Conservation (phyloP, 92 coral and sea anemone genomes). For the Montipora capitata region DNA sequence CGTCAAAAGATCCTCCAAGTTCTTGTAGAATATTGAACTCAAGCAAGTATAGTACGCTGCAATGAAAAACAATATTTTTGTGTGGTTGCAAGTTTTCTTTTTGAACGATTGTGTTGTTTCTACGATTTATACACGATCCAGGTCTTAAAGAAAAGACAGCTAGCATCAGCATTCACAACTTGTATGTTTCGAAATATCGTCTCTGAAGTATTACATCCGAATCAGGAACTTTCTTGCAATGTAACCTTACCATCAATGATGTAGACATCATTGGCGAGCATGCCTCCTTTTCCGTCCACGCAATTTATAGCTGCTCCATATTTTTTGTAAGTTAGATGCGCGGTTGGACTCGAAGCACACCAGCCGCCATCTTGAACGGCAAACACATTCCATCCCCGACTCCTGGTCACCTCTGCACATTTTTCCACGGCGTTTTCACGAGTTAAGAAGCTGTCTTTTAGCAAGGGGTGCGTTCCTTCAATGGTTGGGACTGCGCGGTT, state of each 20-base stretch:
- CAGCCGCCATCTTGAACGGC: slow-evolving; percentile 96
- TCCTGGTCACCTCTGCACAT: slow-evolving; percentile 87
- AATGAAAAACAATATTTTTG: background rate
- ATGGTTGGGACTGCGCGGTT: slow-evolving; percentile 86
- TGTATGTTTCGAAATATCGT: too few relatives aligned
- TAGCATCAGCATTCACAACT: background rate
- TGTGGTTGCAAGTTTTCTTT: background rate
- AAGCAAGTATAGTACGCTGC: slow-evolving; percentile 82
- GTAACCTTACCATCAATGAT: slow-evolving; percentile 78
- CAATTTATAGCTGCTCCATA: slow-evolving; percentile 89
- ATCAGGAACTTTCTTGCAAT: background rate
- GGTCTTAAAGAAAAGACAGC: too few relatives aligned
- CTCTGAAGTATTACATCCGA: background rate
- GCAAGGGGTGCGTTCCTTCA: slow-evolving; percentile 87
- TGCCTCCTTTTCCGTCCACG: slow-evolving; percentile 90
- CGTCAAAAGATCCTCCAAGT: slow-evolving; percentile 78
- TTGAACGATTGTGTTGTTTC: too few relatives aligned
- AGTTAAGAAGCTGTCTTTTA: slow-evolving; percentile 82
- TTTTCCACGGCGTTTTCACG: slow-evolving; percentile 85
- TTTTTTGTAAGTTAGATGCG: slow-evolving; percentile 84
- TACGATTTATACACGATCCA: too few relatives aligned
- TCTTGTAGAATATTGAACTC: slow-evolving; percentile 76
- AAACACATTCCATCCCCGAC: slow-evolving; percentile 87
- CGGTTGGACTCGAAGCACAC: slow-evolving; percentile 90
- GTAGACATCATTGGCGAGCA: slow-evolving; percentile 92